Evolutionary conservation across 1,140 invertebrate species (phyloP), one percentile per base, ranked within the genome.

Genomic region (Grapholita molesta): DNA sequence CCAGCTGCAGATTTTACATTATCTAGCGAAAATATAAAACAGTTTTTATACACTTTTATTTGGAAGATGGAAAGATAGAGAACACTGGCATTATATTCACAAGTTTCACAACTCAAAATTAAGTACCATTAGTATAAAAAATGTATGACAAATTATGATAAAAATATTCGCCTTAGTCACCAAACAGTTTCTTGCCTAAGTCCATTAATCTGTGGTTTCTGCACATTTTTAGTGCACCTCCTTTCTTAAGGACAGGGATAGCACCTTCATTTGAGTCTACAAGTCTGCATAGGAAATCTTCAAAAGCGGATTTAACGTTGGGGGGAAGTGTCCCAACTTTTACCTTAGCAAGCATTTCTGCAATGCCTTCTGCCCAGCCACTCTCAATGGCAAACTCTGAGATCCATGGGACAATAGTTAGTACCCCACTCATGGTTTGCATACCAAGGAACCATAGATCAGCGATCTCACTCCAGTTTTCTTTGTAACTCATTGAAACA

Each of bases 401-500:
- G 18, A 98, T 94, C 97, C 97, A 98, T 1, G 97, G 96, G 57
- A 98, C 94, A 55, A 95, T 93, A 3, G 95, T 93, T 7, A 98
- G 87, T 0, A 98, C 95, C 4, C 95, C 94, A 74, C 96, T 95
- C 90, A 98, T 95, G 11, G 97, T 98, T 89, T 98, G 97, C 96
- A 98, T 97, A 11, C 97, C 97, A 21, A 98, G 91, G 89, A 98
- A 98, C 97, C 97, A 98, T 1, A 98, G 91, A 86, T 98, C 97
- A 88, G 95, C 96, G 15, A 98, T 93, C 78, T 98, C 97, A 85
- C 95, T 94, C 97, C 97, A 98, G 70, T 95, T 92, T 82, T 96
- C 95, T 81, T 97, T 97, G 85, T 98, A 98, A 11, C 94, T 93
- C 92, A 97, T 96, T 2, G 96, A 94, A 0, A 98, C 96, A 2